These are phyloP conservation scores for Gnathonemus longibarbis DNA, from an alignment of 2,113 vertebrate species.

Conservation along the genomic window DNA sequence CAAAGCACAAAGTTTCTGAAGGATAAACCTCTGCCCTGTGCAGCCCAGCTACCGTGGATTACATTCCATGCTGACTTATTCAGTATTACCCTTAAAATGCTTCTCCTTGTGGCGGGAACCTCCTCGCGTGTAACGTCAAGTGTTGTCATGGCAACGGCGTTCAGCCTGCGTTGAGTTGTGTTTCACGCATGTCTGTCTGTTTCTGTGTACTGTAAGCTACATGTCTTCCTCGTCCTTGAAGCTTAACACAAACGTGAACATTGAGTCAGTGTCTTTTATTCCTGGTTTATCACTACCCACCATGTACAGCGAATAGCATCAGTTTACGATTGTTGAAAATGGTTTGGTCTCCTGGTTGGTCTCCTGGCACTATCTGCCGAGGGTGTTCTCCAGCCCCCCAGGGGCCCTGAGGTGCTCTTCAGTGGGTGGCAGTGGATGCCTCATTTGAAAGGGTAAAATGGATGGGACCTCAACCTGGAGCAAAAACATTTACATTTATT, in stretches of 20 bases:
- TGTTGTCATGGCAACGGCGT: neutral
- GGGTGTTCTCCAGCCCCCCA: neutral
- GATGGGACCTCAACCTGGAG: conserved; percentile 54
- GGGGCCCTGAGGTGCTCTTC: neutral
- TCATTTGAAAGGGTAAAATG: conserved; percentile 59
- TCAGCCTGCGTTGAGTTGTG: neutral
- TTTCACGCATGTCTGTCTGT: neutral
- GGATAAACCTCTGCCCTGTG: neutral
- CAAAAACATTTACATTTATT: conserved; percentile 10
- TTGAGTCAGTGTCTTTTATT: neutral
- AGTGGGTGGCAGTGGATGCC: neutral
- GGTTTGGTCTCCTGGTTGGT: neutral
- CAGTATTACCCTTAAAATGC: neutral
- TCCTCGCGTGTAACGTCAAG: neutral
- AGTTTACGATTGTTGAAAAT: neutral
- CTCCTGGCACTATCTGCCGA: neutral
- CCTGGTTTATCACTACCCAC: neutral
- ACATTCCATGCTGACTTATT: neutral
- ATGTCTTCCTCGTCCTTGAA: neutral
- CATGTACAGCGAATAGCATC: neutral
- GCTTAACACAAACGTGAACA: neutral
- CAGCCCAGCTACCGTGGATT: neutral
- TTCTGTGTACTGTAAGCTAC: neutral
- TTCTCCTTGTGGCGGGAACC: neutral
- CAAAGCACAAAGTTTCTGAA: neutral